Conservation (phyloP, 2,888 invertebrate genomes). For the Serrognathus titanus region DNA sequence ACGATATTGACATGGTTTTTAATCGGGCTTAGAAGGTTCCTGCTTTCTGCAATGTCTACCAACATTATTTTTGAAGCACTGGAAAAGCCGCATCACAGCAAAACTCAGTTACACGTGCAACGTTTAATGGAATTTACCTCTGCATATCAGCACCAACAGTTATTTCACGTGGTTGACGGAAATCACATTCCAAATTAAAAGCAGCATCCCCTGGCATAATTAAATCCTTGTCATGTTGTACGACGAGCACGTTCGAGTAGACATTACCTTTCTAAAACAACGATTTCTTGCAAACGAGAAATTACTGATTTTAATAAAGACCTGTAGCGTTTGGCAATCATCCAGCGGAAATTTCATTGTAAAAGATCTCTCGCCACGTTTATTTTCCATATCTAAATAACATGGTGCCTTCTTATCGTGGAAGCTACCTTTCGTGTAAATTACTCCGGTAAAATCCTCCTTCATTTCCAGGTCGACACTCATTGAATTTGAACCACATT, state of each 20-base stretch:
- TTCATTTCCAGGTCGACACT: constrained; percentile 50
- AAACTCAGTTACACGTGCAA: too few species aligned
- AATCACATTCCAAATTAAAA: constrained; percentile 63
- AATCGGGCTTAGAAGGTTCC: too few species aligned
- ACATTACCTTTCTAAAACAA: constrained; percentile 51
- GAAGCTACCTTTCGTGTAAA: constrained; percentile 62
- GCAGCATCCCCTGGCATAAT: constrained; percentile 65
- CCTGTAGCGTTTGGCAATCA: constrained; percentile 55
- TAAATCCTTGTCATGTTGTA: constrained; percentile 64
- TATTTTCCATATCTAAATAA: constrained; percentile 52
- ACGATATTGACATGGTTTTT: too few species aligned
- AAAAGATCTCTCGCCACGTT: constrained; percentile 48
- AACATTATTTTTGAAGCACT: too few species aligned
- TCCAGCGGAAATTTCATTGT: constrained; percentile 56
- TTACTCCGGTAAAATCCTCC: constrained; percentile 58
- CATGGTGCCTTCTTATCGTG: constrained; percentile 56
- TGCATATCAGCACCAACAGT: constrained; percentile 54
- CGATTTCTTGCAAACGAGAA: neutral
- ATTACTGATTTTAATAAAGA: constrained; percentile 24
- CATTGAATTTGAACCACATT: constrained; percentile 58
- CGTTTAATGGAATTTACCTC: constrained; percentile 27
- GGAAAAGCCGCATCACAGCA: too few species aligned
- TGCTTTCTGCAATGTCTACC: too few species aligned
- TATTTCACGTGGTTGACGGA: constrained; percentile 54
- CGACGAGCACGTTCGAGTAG: constrained; percentile 59